Conservation (phyloP, 2,888 invertebrate species). For the Agonopterix alstromeriana region DNA sequence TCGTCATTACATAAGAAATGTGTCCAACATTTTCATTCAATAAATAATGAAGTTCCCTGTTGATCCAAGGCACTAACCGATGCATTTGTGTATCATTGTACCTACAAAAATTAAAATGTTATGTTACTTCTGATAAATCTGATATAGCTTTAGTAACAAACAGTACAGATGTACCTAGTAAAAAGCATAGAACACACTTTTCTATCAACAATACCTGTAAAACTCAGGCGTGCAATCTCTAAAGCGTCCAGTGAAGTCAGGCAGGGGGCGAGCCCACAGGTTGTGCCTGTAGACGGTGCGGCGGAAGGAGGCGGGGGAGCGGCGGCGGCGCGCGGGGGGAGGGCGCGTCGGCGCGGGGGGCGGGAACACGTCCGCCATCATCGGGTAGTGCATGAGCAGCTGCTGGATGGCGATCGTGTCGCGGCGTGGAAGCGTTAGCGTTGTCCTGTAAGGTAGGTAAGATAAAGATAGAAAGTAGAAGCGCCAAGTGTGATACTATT, state of each 20-base stretch:
- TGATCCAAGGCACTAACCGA: slow-evolving; percentile 91
- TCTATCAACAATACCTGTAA: slow-evolving; percentile 78
- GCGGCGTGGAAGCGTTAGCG: slow-evolving; percentile 78
- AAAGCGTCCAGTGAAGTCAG: slow-evolving; percentile 82
- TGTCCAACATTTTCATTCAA: slow-evolving; percentile 80
- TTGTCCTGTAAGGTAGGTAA: slow-evolving; percentile 80
- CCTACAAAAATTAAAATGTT: slow-evolving; percentile 57
- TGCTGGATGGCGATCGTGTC: slow-evolving; percentile 78
- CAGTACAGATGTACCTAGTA: too few relatives aligned
- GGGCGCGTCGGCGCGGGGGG: slow-evolving; percentile 20
- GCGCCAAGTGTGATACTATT: too few relatives aligned
- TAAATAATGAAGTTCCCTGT: slow-evolving; percentile 88
- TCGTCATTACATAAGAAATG: slow-evolving; percentile 80
- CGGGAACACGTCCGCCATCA: slow-evolving; percentile 42
- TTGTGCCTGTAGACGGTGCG: slow-evolving; percentile 85
- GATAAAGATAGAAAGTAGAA: too few relatives aligned
- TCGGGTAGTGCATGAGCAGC: slow-evolving; percentile 68
- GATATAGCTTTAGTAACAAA: too few relatives aligned
- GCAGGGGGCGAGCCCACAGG: slow-evolving; percentile 83
- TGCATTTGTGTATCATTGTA: slow-evolving; percentile 87
- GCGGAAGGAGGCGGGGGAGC: slow-evolving; percentile 71
- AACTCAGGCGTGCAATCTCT: slow-evolving; percentile 85
- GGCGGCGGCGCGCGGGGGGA: slow-evolving; percentile 35
- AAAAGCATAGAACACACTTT: not conserved
- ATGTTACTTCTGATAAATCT: too few relatives aligned